Evolutionary conservation across 2,888 invertebrate species (phyloP).

Genomic region (Pandemis heparana): DNA sequence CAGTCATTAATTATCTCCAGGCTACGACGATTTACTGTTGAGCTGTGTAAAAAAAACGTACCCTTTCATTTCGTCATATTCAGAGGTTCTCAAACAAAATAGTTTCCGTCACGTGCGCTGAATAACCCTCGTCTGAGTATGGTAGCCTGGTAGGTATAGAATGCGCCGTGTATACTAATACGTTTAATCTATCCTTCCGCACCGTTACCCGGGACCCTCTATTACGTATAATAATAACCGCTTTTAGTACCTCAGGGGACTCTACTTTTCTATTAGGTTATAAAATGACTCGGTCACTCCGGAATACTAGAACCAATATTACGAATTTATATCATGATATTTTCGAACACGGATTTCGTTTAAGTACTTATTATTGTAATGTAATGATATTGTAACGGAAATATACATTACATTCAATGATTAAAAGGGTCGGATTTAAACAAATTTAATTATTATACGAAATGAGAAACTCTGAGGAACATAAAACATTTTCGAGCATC

Average conservation of each 20-base stretch:
- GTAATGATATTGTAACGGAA: not conserved
- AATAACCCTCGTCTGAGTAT: conserved; percentile 27
- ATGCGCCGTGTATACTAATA: conserved; percentile 42
- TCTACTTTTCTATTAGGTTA: conserved; percentile 36
- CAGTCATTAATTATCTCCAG: not conserved
- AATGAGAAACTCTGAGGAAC: conserved; percentile 4
- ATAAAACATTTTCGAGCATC: conserved; percentile 6
- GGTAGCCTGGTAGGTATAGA: conserved; percentile 20
- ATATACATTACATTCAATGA: not conserved
- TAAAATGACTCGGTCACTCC: conserved; percentile 20
- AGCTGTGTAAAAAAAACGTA: conserved; percentile 8
- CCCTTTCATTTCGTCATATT: conserved; percentile 32
- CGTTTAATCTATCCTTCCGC: conserved; percentile 52
- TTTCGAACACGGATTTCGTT: not conserved
- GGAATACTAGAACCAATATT: conserved; percentile 13
- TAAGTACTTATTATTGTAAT: not conserved
- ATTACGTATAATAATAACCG: conserved; percentile 44
- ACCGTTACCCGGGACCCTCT: conserved; percentile 48
- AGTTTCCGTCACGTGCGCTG: conserved; percentile 31
- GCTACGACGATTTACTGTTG: not conserved
- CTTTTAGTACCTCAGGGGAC: conserved; percentile 28
- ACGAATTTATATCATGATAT: not conserved
- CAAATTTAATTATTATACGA: conserved; percentile 10
- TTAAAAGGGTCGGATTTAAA: conserved; percentile 1
- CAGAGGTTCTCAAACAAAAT: conserved; percentile 35